A percentile compares a stretch with the other conserved stretches of the same genome.
Conservation (phyloP, 2,113 vertebrate genomes). For the Ailurus styani region DNA sequence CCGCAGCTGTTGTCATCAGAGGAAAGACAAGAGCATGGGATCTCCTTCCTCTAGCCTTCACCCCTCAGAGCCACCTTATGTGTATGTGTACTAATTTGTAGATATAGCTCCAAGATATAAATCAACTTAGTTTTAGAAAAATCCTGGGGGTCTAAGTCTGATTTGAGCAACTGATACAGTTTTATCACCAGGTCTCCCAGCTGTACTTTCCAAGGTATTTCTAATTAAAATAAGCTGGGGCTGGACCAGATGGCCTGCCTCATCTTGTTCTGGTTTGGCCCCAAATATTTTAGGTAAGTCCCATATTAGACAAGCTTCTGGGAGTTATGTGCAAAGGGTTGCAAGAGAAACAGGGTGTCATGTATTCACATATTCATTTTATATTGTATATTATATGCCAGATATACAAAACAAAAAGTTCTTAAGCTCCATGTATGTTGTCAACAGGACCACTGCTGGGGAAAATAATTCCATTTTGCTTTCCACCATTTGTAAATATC, state of each 20-base stretch:
- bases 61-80: background rate
- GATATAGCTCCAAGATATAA: background rate
- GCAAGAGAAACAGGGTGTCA: background rate
- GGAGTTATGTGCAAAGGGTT: background rate
- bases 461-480: background rate
- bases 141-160: background rate
- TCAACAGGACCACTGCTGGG: background rate
- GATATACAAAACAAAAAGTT: background rate
- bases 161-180: background rate
- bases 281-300: background rate
- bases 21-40: background rate
- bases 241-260: background rate
- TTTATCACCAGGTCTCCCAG: background rate
- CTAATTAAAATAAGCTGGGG: background rate
- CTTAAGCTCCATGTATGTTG: background rate
- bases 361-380: background rate
- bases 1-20: background rate
- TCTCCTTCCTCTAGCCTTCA: background rate
- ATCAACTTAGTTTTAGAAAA: conserved; percentile 6
- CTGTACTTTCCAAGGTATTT: background rate
- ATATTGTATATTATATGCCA: background rate
- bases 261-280: background rate
- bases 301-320: background rate
- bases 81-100: background rate
- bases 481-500: background rate